These are phyloP conservation scores for Erebia epiphron DNA, from an alignment of 2,888 invertebrate species.

Conservation along the genomic window DNA sequence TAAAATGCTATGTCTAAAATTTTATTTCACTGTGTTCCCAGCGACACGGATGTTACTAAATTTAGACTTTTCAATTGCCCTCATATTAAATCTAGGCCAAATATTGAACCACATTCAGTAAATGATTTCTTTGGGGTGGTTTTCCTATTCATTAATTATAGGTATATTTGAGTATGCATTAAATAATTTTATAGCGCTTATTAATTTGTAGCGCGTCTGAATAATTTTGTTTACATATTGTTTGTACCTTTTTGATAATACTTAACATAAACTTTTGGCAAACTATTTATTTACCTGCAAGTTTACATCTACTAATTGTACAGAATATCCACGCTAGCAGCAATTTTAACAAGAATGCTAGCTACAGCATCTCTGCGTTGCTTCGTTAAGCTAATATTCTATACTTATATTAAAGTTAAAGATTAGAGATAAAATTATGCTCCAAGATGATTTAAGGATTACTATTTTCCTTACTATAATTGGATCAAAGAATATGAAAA, in stretches of 20 bases:
- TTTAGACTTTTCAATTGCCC: no score
- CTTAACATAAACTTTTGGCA: neutral
- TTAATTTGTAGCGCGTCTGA: neutral
- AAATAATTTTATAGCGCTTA: no score
- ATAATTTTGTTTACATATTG: neutral
- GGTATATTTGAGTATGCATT: no score
- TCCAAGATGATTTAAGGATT: neutral
- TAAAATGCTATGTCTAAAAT: no score
- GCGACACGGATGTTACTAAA: no score
- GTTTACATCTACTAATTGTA: constrained; percentile 5
- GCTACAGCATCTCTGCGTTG: constrained; percentile 1
- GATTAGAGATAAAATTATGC: neutral
- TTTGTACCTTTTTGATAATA: neutral
- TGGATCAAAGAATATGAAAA: no score
- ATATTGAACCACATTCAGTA: no score
- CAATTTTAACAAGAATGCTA: constrained; percentile 9
- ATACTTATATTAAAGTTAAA: constrained; percentile 11
- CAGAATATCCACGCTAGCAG: neutral
- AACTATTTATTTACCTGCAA: neutral
- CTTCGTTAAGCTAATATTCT: constrained; percentile 11
- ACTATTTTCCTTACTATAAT: neutral
- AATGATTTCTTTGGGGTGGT: no score
- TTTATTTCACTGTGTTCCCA: no score
- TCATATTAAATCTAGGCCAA: no score
- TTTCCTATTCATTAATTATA: no score